Evolutionary conservation across 2,888 invertebrate species (phyloP).

Genomic region (Drosophila macrospina): DNA sequence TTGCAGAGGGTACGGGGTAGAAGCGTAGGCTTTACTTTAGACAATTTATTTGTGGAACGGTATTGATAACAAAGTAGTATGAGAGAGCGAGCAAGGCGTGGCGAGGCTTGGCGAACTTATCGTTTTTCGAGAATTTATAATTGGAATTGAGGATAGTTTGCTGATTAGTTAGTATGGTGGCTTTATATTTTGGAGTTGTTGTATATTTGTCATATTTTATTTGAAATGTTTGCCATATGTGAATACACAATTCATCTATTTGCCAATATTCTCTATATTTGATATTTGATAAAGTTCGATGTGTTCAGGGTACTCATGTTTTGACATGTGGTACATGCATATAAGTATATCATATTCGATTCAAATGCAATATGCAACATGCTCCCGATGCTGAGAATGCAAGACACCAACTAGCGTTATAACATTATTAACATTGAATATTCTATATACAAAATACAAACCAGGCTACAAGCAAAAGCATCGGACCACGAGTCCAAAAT

Average conservation of each 20-base stretch:
- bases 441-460: conserved; percentile 64
- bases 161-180: conserved; percentile 37
- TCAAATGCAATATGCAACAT: conserved; percentile 61
- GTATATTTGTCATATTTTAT: conserved; percentile 42
- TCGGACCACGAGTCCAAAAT: conserved; percentile 58
- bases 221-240: conserved; percentile 40
- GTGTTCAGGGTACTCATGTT: conserved; percentile 43
- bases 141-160: conserved; percentile 43
- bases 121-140: conserved; percentile 28
- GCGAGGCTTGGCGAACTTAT: conserved; percentile 48
- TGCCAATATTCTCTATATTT: conserved; percentile 44
- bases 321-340: conserved; percentile 29
- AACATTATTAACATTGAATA: conserved; percentile 63
- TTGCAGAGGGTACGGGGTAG: conserved; percentile 29
- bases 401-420: conserved; percentile 38
- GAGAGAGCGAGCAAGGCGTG: conserved; percentile 73
- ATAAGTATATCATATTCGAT: conserved; percentile 41
- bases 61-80: conserved; percentile 29
- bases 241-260: conserved; percentile 42
- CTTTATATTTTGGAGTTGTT: conserved; percentile 44
- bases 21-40: conserved; percentile 46
- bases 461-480: conserved; percentile 38
- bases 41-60: conserved; percentile 25
- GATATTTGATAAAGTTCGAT: conserved; percentile 23
- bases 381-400: conserved; percentile 55